These are phyloP conservation scores for Boleophthalmus pectinirostris DNA, from an alignment of 2,113 vertebrate species.

Conservation along the genomic window DNA sequence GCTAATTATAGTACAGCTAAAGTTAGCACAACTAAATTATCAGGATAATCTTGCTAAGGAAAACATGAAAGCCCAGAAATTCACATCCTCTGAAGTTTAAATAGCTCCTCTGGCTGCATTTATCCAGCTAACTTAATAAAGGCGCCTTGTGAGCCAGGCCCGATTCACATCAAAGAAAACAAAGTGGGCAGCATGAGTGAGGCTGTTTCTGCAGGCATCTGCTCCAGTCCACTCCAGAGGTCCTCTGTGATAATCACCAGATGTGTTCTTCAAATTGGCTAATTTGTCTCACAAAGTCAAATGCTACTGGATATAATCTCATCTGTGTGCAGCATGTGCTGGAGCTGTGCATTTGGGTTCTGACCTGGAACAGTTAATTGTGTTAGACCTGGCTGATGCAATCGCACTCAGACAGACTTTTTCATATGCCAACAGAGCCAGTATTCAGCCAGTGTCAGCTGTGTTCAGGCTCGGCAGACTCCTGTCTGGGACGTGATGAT, in stretches of 20 bases:
- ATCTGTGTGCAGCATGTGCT: constrained; percentile 19
- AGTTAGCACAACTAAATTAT: constrained; percentile 27
- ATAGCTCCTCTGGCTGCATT: constrained; percentile 24
- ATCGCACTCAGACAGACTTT: constrained; percentile 38
- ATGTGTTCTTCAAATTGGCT: constrained; percentile 39
- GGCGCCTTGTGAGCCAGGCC: constrained; percentile 23
- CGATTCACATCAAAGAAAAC: constrained; percentile 43
- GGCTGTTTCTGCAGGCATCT: constrained; percentile 34
- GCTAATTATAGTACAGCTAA: constrained; percentile 27
- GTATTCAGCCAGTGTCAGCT: constrained; percentile 47
- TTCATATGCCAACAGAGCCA: constrained; percentile 37
- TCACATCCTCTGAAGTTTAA: constrained; percentile 29
- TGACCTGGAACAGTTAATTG: constrained; percentile 44
- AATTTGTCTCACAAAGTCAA: constrained; percentile 43
- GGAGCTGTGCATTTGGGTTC: constrained; percentile 2
- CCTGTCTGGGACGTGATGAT: constrained; percentile 48
- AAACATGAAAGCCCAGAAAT: constrained; percentile 6
- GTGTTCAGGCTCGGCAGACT: constrained; percentile 48
- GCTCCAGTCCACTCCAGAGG: constrained; percentile 27
- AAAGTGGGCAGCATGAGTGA: constrained; percentile 23
- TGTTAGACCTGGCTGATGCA: constrained; percentile 38
- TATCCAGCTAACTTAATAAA: constrained; percentile 41
- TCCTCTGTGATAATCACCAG: constrained; percentile 41
- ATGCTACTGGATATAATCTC: constrained; percentile 18
- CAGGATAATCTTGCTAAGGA: constrained; percentile 14